Evolutionary conservation across 1,140 invertebrate species (phyloP).

Genomic region (Campoletis sonorensis): DNA sequence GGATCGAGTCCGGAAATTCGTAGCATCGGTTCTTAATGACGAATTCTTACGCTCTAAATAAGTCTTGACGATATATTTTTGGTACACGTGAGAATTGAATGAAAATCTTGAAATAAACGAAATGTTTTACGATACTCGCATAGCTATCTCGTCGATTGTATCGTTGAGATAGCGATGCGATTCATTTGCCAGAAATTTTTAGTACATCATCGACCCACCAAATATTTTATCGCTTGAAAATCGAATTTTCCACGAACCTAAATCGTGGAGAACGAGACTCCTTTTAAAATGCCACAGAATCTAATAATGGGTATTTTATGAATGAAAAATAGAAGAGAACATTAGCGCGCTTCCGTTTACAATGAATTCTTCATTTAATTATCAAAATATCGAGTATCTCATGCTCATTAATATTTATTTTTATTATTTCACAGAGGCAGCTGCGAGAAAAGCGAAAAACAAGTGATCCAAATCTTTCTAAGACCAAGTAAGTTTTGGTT

Average conservation of each 20-base stretch:
- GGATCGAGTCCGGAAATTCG: no score
- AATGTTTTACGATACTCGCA: neutral
- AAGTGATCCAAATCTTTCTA: constrained; percentile 85
- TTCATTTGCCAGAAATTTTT: neutral
- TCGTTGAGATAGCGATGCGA: neutral
- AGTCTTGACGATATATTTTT: no score
- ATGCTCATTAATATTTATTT: neutral
- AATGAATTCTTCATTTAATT: neutral
- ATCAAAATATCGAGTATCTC: neutral
- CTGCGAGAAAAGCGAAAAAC: constrained; percentile 83
- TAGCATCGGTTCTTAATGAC: no score
- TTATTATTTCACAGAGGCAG: constrained; percentile 79
- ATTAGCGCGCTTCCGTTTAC: neutral
- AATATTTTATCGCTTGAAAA: neutral
- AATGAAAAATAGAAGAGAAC: no score
- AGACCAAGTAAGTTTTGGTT: constrained; percentile 79
- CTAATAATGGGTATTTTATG: no score
- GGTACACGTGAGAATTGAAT: neutral
- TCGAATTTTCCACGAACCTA: neutral
- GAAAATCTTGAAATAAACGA: neutral
- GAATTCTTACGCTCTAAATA: no score
- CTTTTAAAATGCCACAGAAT: no score
- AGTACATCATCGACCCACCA: neutral
- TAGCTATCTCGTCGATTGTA: constrained; percentile 2
- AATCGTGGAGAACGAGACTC: no score